phyloP scores from a whole-genome alignment of 2,113 vertebrate genomes.

The Nothocercus nigrocapillus region DNA sequence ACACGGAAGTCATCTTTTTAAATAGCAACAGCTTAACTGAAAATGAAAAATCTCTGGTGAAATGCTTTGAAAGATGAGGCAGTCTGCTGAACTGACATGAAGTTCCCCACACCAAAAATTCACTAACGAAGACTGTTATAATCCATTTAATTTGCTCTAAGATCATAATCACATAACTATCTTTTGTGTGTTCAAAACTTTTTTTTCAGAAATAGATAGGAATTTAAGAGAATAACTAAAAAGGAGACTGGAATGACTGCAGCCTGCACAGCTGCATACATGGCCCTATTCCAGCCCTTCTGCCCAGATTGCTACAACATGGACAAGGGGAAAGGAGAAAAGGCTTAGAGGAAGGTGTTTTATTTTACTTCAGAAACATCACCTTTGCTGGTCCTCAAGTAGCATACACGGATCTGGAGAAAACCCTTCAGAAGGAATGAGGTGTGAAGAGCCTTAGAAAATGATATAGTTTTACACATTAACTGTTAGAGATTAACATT shows the following conservation, averaged over 20 bases:
- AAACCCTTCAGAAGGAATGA: neutral
- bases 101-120: neutral
- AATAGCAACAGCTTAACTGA: conserved; percentile 49
- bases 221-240: neutral
- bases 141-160: conserved; percentile 16
- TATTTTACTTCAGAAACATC: neutral
- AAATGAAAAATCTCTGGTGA: conserved; percentile 10
- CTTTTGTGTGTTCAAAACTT: neutral
- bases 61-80: conserved; percentile 24
- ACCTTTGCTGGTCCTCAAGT: neutral
- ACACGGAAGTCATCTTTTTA: conserved; percentile 53
- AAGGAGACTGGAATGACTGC: neutral
- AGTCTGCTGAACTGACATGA: neutral
- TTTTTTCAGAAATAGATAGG: neutral
- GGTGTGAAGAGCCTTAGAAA: neutral
- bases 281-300: neutral
- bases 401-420: neutral
- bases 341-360: neutral
- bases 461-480: neutral
- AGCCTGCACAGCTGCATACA: neutral
- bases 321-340: neutral
- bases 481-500: neutral
- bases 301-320: neutral
- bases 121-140: neutral
- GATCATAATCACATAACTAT: neutral